Evolutionary conservation across 2,113 vertebrate species (phyloP).

Genomic region (Aptenodytes patagonicus): DNA sequence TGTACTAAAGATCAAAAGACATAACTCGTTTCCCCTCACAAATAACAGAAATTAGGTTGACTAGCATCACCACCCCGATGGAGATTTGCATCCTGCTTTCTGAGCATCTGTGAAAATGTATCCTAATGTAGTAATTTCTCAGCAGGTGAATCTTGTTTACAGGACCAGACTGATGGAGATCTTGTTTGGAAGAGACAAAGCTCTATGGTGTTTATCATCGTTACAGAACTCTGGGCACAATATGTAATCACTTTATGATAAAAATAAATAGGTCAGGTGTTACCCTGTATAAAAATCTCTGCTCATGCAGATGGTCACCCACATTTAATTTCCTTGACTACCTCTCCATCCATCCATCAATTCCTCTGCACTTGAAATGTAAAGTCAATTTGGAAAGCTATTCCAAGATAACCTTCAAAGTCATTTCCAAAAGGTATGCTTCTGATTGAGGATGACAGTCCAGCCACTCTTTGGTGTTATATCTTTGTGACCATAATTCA

Average conservation of each 20-base stretch:
- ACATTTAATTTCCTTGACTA: not conserved
- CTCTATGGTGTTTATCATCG: not conserved
- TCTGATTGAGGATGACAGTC: not conserved
- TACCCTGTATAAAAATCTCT: not conserved
- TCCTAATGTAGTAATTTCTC: not conserved
- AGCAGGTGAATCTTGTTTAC: not conserved
- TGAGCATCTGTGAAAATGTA: not conserved
- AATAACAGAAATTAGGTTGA: not conserved
- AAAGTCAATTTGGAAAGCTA: slow-evolving; percentile 12
- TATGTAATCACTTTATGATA: not conserved
- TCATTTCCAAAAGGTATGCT: not conserved
- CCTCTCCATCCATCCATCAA: not conserved
- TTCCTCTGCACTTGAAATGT: not conserved
- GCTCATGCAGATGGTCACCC: not conserved
- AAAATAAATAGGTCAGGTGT: not conserved
- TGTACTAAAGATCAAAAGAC: not conserved
- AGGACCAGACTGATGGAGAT: not conserved
- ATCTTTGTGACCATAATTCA: not conserved
- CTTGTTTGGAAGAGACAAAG: not conserved
- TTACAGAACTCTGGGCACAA: not conserved
- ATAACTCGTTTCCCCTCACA: not conserved
- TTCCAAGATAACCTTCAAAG: not conserved
- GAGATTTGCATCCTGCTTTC: not conserved
- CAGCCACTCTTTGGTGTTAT: not conserved
- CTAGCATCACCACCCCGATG: not conserved